Evolutionary conservation across 2,113 vertebrate genomes (phyloP).

Genomic region (Mirza zaza): DNA sequence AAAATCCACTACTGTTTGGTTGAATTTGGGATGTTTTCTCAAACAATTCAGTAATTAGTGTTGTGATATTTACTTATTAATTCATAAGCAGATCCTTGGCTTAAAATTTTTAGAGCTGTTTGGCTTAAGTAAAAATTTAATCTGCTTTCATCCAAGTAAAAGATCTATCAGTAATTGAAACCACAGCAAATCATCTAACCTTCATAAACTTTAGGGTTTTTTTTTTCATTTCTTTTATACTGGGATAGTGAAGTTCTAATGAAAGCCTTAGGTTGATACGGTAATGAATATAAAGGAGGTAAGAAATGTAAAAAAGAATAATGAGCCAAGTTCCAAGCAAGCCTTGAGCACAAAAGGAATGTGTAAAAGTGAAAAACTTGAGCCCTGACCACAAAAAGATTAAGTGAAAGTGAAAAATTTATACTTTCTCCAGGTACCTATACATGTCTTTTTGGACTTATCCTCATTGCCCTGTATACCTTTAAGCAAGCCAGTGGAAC

Average conservation of each 20-base stretch:
- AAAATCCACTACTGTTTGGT: not conserved
- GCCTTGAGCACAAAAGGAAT: not conserved
- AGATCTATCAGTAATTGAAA: not conserved
- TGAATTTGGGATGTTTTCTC: constrained; percentile 9
- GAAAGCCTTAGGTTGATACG: not conserved
- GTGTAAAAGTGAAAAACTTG: not conserved
- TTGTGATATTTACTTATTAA: not conserved
- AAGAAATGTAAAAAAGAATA: not conserved
- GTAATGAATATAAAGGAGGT: not conserved
- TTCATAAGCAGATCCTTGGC: not conserved
- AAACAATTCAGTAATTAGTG: not conserved
- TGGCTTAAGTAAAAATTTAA: constrained; percentile 14
- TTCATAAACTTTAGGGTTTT: not conserved
- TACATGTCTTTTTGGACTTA: constrained; percentile 95
- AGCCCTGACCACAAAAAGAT: not conserved
- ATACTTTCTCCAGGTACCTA: constrained; percentile 88
- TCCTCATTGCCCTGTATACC: constrained; percentile 89
- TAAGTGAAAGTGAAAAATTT: not conserved
- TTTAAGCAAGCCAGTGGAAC: constrained; percentile 92
- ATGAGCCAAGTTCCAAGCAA: not conserved
- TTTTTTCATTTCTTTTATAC: not conserved
- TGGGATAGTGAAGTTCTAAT: not conserved
- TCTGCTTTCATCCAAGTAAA: not conserved
- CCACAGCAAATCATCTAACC: not conserved
- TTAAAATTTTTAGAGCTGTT: constrained; percentile 2